These are phyloP conservation scores for Liposcelis brunnea DNA, from an alignment of 2,888 invertebrate genomes.

Conservation along the genomic window DNA sequence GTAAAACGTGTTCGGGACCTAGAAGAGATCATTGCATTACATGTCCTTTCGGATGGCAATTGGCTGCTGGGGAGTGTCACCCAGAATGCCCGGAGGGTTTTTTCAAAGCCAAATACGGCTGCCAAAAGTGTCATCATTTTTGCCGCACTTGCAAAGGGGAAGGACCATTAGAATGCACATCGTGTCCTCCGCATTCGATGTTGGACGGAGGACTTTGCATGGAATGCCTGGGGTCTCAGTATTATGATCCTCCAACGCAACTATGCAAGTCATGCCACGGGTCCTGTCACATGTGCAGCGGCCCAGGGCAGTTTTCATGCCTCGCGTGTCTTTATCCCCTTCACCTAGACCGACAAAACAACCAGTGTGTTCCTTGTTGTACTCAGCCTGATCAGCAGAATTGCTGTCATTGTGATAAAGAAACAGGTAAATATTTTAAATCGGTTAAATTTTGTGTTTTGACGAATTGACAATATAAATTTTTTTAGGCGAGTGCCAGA, in stretches of 20 bases:
- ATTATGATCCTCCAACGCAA: slow-evolving; percentile 48
- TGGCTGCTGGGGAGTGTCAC: slow-evolving; percentile 69
- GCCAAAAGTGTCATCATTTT: slow-evolving; percentile 76
- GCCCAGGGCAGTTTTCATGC: slow-evolving; percentile 50
- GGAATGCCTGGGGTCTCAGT: slow-evolving; percentile 57
- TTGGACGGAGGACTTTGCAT: slow-evolving; percentile 55
- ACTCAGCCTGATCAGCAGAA: slow-evolving; percentile 34
- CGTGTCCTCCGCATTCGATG: slow-evolving; percentile 55
- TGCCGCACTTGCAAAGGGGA: slow-evolving; percentile 73
- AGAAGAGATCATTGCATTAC: slow-evolving; percentile 69
- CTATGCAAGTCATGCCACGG: slow-evolving; percentile 48
- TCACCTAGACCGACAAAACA: slow-evolving; percentile 50
- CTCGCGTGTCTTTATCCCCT: slow-evolving; percentile 45
- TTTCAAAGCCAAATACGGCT: slow-evolving; percentile 64
- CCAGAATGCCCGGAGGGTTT: slow-evolving; percentile 75
- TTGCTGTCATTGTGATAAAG: slow-evolving; percentile 53
- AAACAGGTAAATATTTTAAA: slow-evolving; percentile 34
- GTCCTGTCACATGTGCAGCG: slow-evolving; percentile 48
- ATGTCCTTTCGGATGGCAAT: slow-evolving; percentile 62
- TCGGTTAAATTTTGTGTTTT: neutral
- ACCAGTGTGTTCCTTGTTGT: slow-evolving; percentile 61
- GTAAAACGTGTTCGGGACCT: slow-evolving; percentile 71
- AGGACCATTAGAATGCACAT: slow-evolving; percentile 54
- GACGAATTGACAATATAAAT: neutral
- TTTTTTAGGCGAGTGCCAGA: slow-evolving; percentile 47